A percentile compares a stretch with the other conserved stretches of the same genome.
These are phyloP conservation scores for Zaprionus inermis DNA, from an alignment of 1,140 invertebrate genomes.

Conservation along the genomic window DNA sequence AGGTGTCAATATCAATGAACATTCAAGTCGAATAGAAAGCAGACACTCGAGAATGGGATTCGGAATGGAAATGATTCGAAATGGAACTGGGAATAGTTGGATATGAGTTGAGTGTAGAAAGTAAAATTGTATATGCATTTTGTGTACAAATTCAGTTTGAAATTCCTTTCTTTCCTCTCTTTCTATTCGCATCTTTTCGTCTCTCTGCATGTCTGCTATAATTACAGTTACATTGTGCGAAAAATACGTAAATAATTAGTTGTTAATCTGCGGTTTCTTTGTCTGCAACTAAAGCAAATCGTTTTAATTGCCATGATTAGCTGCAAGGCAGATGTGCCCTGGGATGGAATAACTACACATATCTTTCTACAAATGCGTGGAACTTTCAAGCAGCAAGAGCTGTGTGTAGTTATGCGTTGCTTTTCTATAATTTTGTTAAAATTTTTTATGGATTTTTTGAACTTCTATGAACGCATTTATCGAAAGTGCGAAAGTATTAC, in stretches of 20 bases:
- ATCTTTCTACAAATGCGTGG: too few species aligned
- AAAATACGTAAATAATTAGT: slow-evolving; percentile 6
- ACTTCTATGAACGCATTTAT: not conserved
- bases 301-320: slow-evolving; percentile 1
- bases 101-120: slow-evolving; percentile 18
- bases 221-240: not conserved
- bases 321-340: not conserved
- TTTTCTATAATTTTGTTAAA: not conserved
- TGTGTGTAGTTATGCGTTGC: too few species aligned
- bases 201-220: not conserved
- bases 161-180: not conserved
- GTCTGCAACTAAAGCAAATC: not conserved
- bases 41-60: slow-evolving; percentile 1
- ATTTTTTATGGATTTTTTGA: not conserved
- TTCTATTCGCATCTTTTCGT: not conserved
- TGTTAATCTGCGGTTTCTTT: not conserved
- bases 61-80: not conserved
- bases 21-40: slow-evolving; percentile 10
- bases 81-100: not conserved
- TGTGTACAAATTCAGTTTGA: slow-evolving; percentile 21
- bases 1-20: slow-evolving; percentile 37
- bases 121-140: slow-evolving; percentile 1
- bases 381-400: too few species aligned
- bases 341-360: too few species aligned
- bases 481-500: not conserved